Evolutionary conservation across 2,888 invertebrate genomes (phyloP), one percentile per base, ranked within the genome.

Genomic region (Perizoma affinitatum): DNA sequence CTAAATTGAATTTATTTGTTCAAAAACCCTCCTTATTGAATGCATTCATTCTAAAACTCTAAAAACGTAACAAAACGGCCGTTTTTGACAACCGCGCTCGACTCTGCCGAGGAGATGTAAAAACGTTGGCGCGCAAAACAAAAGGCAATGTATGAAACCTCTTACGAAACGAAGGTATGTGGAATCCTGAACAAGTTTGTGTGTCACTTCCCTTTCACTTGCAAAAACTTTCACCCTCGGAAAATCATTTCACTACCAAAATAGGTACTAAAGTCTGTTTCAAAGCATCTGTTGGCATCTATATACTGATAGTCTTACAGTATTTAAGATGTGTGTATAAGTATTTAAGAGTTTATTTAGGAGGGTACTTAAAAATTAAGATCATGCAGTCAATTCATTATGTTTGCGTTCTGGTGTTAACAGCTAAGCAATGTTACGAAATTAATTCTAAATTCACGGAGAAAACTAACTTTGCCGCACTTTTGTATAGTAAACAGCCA

Each of bases 71-170:
- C 36, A 45, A 45, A 52, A 49, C 61, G 6, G 22, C 63, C 58
- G 50, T 58, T 63, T 65, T 61, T 59, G 64, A 60, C 54, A 50
- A 57, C 47, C 53, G 48, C 52, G 48, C 61, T 43, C 61, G 41
- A 54, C 61, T 47, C 47, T 6, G 54, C 48, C 54, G 10, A 9
- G 51, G 54, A 44, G 34, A 52, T 43, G 51, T 44, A 33, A 58
- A 43, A 48, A 65, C 72, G 3, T 22, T 1, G 22, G 22, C 73
- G 76, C 4, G 36, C 5, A 6, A 9, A 46, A 5, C 77, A 67
- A 54, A 76, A 83, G 80, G 81, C 82, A 75, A 82, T 83, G 80
- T 83, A 79, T 79, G 67, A 68, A 68, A 69, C 71, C 70, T 74
- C 69, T 70, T 73, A 67, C 71, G 52, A 56, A 50, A 36, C 5